A percentile compares a stretch with the other conserved stretches of the same genome.
phyloP scores from a whole-genome alignment of 2,113 vertebrate genomes.

The Corynorhinus townsendii region DNA sequence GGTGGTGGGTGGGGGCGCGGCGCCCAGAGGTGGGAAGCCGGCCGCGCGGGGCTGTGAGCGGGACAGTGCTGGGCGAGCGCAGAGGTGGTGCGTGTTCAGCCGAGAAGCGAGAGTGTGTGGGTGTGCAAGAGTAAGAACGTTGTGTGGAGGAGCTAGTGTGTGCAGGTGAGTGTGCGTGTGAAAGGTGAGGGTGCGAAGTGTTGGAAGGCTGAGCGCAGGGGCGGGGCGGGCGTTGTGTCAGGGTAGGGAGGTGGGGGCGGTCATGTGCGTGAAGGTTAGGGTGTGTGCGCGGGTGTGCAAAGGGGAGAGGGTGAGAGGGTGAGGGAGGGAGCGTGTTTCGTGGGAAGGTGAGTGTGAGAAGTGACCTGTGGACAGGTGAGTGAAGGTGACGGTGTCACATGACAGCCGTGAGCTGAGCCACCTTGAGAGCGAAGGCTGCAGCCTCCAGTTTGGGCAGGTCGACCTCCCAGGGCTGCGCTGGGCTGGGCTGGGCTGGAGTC shows the following conservation, averaged over 20 bases:
- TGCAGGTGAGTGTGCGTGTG: background rate
- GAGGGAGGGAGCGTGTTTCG: background rate
- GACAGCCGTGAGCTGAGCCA: background rate
- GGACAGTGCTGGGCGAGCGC: background rate
- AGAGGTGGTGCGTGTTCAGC: background rate
- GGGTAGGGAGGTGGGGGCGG: background rate
- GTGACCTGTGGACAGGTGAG: background rate
- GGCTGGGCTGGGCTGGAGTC: background rate
- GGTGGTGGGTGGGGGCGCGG: too few species aligned
- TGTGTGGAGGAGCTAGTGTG: background rate
- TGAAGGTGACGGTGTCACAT: background rate
- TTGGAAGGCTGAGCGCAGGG: background rate
- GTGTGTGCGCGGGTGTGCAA: background rate
- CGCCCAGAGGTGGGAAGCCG: background rate
- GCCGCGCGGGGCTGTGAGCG: background rate
- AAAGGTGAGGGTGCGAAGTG: background rate
- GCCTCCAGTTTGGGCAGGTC: background rate
- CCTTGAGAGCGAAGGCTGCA: too few species aligned
- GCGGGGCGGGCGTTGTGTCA: background rate
- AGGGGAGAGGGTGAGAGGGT: background rate
- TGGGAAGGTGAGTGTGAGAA: background rate
- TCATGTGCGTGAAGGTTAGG: background rate
- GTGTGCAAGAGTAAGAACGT: background rate
- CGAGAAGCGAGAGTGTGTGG: background rate
- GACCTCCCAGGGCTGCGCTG: background rate